Percentiles rank a stretch among this genome's conserved stretches.
These are phyloP conservation scores for Agrochola lychnidis DNA, from an alignment of 2,888 invertebrate genomes.

Conservation along the genomic window DNA sequence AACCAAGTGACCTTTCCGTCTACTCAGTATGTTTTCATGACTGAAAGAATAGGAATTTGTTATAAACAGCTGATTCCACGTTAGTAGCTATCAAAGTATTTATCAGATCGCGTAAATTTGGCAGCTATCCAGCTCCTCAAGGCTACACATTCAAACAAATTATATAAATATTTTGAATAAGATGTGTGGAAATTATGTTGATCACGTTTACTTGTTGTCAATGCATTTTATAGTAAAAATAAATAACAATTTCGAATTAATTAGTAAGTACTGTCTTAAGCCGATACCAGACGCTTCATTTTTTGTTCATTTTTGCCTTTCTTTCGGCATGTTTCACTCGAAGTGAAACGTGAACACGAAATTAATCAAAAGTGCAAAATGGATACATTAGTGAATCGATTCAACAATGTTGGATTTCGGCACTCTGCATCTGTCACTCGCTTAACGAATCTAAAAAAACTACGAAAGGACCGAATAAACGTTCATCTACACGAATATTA, in stretches of 20 bases:
- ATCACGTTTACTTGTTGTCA: neutral
- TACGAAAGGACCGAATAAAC: neutral
- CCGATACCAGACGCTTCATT: too few species aligned
- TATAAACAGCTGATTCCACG: conserved; percentile 24
- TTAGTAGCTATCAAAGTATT: conserved; percentile 7
- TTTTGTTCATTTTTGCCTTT: neutral
- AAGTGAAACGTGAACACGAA: neutral
- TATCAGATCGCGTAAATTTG: conserved; percentile 25
- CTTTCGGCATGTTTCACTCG: too few species aligned
- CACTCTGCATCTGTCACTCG: neutral
- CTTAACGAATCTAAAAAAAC: neutral
- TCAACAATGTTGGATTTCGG: neutral
- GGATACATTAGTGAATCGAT: neutral
- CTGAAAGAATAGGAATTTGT: neutral
- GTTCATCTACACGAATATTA: too few species aligned
- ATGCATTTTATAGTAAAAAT: neutral
- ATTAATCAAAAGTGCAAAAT: neutral
- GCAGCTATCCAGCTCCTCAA: conserved; percentile 24
- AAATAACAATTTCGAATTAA: neutral
- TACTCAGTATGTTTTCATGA: neutral
- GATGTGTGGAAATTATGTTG: neutral
- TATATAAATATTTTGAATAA: conserved; percentile 13
- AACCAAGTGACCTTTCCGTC: neutral
- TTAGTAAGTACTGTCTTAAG: neutral
- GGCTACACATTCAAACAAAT: conserved; percentile 26